Evolutionary conservation across 2,888 invertebrate species (phyloP).

Genomic region (Luperina nickerlii): DNA sequence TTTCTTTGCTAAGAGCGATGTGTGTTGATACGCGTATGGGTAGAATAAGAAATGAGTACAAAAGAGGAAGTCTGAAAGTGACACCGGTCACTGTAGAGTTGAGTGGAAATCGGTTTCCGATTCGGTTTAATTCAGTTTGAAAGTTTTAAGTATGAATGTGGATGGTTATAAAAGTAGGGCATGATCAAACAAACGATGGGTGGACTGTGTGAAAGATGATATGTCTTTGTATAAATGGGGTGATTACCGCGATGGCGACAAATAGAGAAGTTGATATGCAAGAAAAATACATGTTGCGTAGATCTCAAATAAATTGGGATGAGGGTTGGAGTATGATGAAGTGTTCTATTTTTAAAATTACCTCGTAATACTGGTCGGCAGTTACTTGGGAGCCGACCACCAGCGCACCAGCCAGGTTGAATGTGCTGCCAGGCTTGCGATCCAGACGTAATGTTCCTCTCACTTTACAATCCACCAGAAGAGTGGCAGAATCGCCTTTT

Average conservation of each 20-base stretch:
- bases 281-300: neutral
- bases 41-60: neutral
- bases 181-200: neutral
- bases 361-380: constrained; percentile 92
- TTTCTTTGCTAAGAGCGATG: neutral
- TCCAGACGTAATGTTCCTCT: constrained; percentile 91
- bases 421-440: constrained; percentile 90
- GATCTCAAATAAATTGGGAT: neutral
- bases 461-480: constrained; percentile 94
- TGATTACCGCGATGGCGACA: neutral
- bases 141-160: neutral
- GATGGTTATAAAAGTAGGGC: neutral
- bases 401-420: constrained; percentile 93
- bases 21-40: neutral
- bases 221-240: neutral
- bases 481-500: constrained; percentile 94
- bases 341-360: constrained; percentile 70
- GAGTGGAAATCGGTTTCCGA: neutral
- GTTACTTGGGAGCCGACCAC: constrained; percentile 94
- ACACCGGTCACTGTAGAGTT: neutral
- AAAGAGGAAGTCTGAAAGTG: neutral
- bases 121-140: no score
- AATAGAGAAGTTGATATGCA: neutral
- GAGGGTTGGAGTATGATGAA: neutral
- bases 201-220: neutral